phyloP scores from a whole-genome alignment of 2,888 invertebrate genomes.

The Drosophila formosana region DNA sequence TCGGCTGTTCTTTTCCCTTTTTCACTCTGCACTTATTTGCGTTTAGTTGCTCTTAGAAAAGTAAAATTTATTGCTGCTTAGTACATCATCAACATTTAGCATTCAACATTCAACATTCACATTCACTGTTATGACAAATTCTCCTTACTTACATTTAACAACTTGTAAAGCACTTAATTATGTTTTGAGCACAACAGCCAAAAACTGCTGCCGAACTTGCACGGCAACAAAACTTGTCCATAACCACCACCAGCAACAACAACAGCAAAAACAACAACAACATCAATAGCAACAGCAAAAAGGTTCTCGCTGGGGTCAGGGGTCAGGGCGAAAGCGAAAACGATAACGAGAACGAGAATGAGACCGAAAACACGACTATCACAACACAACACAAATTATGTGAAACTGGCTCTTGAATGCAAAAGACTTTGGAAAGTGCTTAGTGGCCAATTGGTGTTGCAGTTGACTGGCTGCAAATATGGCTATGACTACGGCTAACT shows the following conservation, averaged over 20 bases:
- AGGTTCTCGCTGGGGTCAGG: constrained; percentile 6
- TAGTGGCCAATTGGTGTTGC: constrained; percentile 77
- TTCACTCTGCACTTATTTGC: constrained; percentile 29
- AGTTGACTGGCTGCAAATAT: constrained; percentile 28
- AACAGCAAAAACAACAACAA: constrained; percentile 31
- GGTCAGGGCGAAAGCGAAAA: constrained; percentile 42
- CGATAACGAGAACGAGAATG: constrained; percentile 32
- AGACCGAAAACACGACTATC: constrained; percentile 53
- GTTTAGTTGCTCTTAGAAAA: constrained; percentile 68
- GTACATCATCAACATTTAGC: constrained; percentile 60
- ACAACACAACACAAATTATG: constrained; percentile 73
- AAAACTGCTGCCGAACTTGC: constrained; percentile 57
- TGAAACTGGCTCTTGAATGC: constrained; percentile 62
- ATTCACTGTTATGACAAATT: constrained; percentile 73
- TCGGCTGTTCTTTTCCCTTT: constrained; percentile 54
- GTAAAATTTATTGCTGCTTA: constrained; percentile 74
- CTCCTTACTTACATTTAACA: constrained; percentile 58
- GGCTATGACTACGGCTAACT: background rate
- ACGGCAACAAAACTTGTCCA: constrained; percentile 29
- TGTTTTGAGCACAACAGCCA: constrained; percentile 67
- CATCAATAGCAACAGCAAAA: constrained; percentile 22
- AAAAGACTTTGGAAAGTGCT: constrained; percentile 79
- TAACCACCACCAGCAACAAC: constrained; percentile 19
- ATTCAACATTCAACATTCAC: too few species aligned
- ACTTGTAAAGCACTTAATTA: constrained; percentile 80